phyloP scores from a whole-genome alignment of 2,888 invertebrate species.

The Geotrupes spiniger region DNA sequence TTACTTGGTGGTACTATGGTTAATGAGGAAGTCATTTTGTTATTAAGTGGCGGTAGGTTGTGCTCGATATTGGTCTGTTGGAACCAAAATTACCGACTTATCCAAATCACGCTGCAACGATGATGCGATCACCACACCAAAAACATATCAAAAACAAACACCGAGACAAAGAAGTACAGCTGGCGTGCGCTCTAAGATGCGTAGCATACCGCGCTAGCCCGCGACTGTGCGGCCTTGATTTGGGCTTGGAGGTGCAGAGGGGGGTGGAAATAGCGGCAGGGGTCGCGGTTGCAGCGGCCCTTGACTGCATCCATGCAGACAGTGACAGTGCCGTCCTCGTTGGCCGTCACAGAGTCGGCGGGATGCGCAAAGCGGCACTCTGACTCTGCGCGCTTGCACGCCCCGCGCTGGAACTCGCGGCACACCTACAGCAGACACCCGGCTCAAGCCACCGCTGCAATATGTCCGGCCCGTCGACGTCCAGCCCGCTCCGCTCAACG shows the following conservation, averaged over 20 bases:
- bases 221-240: constrained; percentile 97
- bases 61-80: too few species aligned
- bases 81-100: too few species aligned
- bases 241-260: constrained; percentile 99
- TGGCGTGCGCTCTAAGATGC: constrained; percentile 56
- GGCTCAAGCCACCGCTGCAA: constrained; percentile 48
- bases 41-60: too few species aligned
- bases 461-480: constrained; percentile 18
- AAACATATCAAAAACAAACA: constrained; percentile 16
- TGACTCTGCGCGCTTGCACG: constrained; percentile 95
- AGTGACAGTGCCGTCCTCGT: constrained; percentile 98
- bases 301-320: constrained; percentile 99
- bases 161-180: constrained; percentile 35
- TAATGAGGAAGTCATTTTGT: too few species aligned
- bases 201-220: constrained; percentile 84
- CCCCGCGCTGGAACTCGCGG: constrained; percentile 98
- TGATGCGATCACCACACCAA: constrained; percentile 9
- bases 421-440: constrained; percentile 75
- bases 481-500: constrained; percentile 2
- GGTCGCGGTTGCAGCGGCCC: constrained; percentile 98
- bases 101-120: not conserved
- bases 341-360: constrained; percentile 93
- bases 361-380: constrained; percentile 99
- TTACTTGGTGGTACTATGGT: too few species aligned
- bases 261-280: constrained; percentile 99